phyloP scores from a whole-genome alignment of 2,888 invertebrate genomes.

The Caenorhabditis angaria region DNA sequence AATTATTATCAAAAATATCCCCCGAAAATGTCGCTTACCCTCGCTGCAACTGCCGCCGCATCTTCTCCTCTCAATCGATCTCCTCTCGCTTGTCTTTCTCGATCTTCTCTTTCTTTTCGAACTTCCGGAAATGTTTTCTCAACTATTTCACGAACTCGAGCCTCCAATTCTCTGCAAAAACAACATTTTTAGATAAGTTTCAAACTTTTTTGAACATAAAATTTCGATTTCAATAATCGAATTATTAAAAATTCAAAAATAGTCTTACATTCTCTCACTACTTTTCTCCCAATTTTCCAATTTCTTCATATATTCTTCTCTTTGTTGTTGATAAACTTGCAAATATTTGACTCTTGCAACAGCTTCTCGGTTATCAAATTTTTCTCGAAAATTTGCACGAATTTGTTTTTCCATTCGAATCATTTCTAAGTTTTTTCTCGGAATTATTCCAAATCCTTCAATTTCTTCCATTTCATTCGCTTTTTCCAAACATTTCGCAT shows the following conservation, averaged over 20 bases:
- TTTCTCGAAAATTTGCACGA: too few species aligned
- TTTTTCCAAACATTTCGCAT: neutral
- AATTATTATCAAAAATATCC: too few species aligned
- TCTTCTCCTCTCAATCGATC: conserved; percentile 35
- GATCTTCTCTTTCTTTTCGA: conserved; percentile 38
- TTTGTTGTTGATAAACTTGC: neutral
- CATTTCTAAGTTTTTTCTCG: neutral
- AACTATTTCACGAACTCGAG: conserved; percentile 8
- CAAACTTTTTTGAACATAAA: conserved; percentile 5
- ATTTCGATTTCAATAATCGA: neutral
- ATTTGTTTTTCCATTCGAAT: too few species aligned
- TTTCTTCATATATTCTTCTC: conserved; percentile 13
- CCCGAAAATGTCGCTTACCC: neutral
- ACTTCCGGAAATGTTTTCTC: conserved; percentile 32
- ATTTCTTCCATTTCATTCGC: neutral
- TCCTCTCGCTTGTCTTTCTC: conserved; percentile 27
- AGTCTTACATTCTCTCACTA: conserved; percentile 22
- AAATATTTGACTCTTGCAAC: neutral
- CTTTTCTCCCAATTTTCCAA: conserved; percentile 35
- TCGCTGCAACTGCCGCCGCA: neutral
- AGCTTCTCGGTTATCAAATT: neutral
- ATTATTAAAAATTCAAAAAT: neutral
- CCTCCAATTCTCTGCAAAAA: conserved; percentile 16
- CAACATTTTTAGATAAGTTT: conserved; percentile 2
- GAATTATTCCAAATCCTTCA: neutral